These are phyloP conservation scores for Bambusicola thoracicus DNA, from an alignment of 2,113 vertebrate species.

Conservation along the genomic window DNA sequence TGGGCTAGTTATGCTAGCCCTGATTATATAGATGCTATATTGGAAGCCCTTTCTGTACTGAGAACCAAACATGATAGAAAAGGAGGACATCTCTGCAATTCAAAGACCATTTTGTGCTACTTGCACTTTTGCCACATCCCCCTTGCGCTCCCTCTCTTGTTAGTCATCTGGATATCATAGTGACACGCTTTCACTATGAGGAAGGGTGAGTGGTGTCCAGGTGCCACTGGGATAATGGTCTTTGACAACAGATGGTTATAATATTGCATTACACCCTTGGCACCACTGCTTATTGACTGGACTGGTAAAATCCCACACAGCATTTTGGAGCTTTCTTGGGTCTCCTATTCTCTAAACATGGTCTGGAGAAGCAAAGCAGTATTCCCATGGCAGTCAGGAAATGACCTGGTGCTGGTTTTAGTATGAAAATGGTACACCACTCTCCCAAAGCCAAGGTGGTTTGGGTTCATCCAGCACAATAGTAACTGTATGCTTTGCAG, in stretches of 20 bases:
- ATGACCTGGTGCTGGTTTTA: background rate
- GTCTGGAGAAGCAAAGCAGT: background rate
- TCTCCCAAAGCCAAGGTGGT: background rate
- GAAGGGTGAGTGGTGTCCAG: background rate
- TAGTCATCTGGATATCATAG: background rate
- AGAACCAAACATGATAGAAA: background rate
- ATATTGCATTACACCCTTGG: constrained; percentile 47
- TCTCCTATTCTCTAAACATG: background rate
- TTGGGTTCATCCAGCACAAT: background rate
- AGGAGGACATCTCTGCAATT: background rate
- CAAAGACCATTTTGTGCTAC: background rate
- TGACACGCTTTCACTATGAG: background rate
- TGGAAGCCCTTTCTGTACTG: background rate
- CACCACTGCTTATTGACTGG: background rate
- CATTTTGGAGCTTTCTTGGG: background rate
- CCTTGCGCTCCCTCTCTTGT: background rate
- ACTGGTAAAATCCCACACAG: constrained; percentile 18
- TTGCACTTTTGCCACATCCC: background rate
- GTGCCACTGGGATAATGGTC: background rate
- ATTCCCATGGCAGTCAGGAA: background rate
- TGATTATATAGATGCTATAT: background rate
- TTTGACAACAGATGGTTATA: constrained; percentile 46
- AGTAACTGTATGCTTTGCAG: background rate
- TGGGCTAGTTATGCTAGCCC: background rate
- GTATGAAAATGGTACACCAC: background rate